Base-by-base conservation (phyloP, 2,888 invertebrate genomes). In the Lacanobia oleracea region DNA sequence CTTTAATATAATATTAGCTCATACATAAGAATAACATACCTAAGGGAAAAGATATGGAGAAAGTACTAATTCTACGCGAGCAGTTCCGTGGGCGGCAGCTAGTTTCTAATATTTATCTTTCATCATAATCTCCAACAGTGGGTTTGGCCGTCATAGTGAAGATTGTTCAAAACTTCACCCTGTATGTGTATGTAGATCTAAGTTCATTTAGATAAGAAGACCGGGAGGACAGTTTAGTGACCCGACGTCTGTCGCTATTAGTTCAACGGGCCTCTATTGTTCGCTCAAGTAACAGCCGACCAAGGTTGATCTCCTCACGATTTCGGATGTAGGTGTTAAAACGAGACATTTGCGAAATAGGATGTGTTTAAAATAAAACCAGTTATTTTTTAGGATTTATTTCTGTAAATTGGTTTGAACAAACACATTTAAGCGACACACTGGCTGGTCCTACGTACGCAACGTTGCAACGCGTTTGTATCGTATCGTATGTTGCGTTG, bases 201-300 rank as follows among this genome's bases (percentile, higher is more conserved):
- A 77, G 60, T 77, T 77, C 76, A 77, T 65, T 74, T 74, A 82
- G 67, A 80, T 77, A 66, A 73, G 37, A 69, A 69, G 40, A 82
- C 85, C 62, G 71, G 40, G 23, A 53, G 65, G 83, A 83, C 82
- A 84, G 86, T 82, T 85, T 83, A 85, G 74, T 86, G 86, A 87
- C 87, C 86, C 67, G 72, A 66, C 37, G 79, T 77, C 76, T 63
- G 53, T 70, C 37, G 69, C 8, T 77, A 69, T 83, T 68, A 68
- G 56, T 62, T 51, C 60, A 61, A 43, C 66, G 53, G 33, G 59
- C n/a, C 43, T 75, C 81, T 68, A 65, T 80, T 86, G 83, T 85
- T 81, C 79, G 68, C 40, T 80, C 64, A 63, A 80, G 73, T 71
- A 62, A 45, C 56, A 57, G 21, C 37, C 18, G 10, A n/a, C 53